Evolutionary conservation across 23 tunicate species (phyloP).

Genomic region (Ciona savignyi): DNA sequence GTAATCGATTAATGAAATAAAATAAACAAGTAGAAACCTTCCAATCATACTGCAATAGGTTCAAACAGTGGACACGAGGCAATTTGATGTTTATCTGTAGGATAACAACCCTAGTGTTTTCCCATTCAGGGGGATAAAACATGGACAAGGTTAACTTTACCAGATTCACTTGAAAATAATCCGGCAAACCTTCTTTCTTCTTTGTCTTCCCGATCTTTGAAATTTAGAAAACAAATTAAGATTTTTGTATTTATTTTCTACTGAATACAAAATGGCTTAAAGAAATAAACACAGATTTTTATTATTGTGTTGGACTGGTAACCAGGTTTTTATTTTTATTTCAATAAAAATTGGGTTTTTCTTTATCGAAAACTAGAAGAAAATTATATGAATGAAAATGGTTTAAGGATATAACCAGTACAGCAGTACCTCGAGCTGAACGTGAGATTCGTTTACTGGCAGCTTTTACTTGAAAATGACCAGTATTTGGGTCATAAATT

Average conservation of each 20-base stretch:
- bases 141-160: too few species aligned
- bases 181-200: conserved; percentile 38
- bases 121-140: too few species aligned
- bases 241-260: background rate
- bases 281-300: background rate
- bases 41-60: too few species aligned
- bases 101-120: too few species aligned
- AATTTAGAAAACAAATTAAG: background rate
- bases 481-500: conserved; percentile 20
- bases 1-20: too few species aligned
- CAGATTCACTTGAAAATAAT: conserved; percentile 12
- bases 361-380: background rate
- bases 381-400: too few species aligned
- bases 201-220: conserved; percentile 37
- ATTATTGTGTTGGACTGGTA: too few species aligned
- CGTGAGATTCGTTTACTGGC: conserved; percentile 14
- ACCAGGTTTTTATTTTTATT: background rate
- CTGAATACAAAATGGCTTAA: too few species aligned
- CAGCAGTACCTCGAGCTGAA: conserved; percentile 48
- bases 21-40: too few species aligned
- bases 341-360: background rate
- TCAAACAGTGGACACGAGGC: too few species aligned
- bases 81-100: too few species aligned
- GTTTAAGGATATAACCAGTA: too few species aligned
- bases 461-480: conserved; percentile 8